A percentile compares a stretch with the other conserved stretches of the same genome.
Evolutionary conservation across 1,140 invertebrate species (phyloP).

Genomic region (Ladona fulva): DNA sequence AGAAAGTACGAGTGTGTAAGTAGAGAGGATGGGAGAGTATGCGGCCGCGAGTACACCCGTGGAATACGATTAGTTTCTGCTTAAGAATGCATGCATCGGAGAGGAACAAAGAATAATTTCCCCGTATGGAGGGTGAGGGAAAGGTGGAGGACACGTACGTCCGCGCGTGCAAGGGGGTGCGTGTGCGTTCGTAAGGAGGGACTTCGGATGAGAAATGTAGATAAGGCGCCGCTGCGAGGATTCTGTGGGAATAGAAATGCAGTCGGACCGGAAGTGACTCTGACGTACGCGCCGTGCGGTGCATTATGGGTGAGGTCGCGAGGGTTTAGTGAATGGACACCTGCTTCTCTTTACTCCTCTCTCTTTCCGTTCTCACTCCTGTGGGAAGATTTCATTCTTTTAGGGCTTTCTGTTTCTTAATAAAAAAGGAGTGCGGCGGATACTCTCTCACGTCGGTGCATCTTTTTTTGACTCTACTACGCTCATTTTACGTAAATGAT

Average conservation of each 20-base stretch:
- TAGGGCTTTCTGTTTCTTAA: too few species aligned
- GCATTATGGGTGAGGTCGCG: background rate
- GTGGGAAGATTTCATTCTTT: too few species aligned
- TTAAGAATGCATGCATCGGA: background rate
- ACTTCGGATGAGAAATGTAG: background rate
- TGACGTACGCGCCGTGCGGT: background rate
- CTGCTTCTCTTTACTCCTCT: background rate
- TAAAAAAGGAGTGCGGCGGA: too few species aligned
- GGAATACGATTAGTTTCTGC: background rate
- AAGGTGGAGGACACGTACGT: background rate
- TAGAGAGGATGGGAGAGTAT: background rate
- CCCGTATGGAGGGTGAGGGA: too few species aligned
- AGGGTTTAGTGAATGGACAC: background rate
- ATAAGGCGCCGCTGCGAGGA: background rate
- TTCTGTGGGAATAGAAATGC: background rate
- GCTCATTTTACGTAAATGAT: too few species aligned
- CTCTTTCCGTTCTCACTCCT: background rate
- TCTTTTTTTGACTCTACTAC: too few species aligned
- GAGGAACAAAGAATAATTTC: slow-evolving; percentile 5
- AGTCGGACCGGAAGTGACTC: background rate
- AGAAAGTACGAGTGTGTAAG: background rate
- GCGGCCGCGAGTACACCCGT: background rate
- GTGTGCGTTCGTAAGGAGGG: background rate
- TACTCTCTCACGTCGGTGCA: too few species aligned
- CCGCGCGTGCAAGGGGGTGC: background rate